Evolutionary conservation across 2,113 vertebrate species (phyloP).

Genomic region (Notarius lentiginosus): DNA sequence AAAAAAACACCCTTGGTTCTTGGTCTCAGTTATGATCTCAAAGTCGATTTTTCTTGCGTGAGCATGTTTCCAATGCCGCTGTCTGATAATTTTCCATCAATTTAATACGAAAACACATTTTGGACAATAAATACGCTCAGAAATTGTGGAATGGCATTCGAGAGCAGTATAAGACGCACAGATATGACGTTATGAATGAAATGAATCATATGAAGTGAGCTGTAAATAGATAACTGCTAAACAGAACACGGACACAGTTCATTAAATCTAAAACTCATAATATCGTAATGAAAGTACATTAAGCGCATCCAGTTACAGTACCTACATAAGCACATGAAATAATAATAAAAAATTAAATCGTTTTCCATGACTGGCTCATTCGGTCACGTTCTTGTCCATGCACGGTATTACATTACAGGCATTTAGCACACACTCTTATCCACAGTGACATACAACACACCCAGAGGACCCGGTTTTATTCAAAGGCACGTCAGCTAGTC

Average conservation of each 20-base stretch:
- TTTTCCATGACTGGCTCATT: background rate
- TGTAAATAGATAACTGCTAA: background rate
- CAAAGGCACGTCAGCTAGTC: too few relatives aligned
- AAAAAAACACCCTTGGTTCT: too few relatives aligned
- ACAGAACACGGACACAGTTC: background rate
- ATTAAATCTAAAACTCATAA: background rate
- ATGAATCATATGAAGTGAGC: background rate
- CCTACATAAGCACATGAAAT: background rate
- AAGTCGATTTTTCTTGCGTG: background rate
- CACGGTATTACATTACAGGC: too few relatives aligned
- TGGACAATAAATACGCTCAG: background rate
- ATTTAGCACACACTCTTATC: too few relatives aligned
- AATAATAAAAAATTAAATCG: background rate
- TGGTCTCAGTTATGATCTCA: background rate
- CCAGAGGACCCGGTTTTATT: too few relatives aligned
- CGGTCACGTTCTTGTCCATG: background rate
- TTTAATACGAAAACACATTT: background rate
- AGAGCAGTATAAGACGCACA: background rate
- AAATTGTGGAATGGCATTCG: background rate
- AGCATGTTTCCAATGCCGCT: background rate
- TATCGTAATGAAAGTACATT: background rate
- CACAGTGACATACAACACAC: too few relatives aligned
- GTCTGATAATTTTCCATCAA: background rate
- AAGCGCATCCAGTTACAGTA: background rate
- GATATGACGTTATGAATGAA: background rate